These are phyloP conservation scores for Bubo blakistoni DNA, from an alignment of 2,113 vertebrate species.

Conservation along the genomic window DNA sequence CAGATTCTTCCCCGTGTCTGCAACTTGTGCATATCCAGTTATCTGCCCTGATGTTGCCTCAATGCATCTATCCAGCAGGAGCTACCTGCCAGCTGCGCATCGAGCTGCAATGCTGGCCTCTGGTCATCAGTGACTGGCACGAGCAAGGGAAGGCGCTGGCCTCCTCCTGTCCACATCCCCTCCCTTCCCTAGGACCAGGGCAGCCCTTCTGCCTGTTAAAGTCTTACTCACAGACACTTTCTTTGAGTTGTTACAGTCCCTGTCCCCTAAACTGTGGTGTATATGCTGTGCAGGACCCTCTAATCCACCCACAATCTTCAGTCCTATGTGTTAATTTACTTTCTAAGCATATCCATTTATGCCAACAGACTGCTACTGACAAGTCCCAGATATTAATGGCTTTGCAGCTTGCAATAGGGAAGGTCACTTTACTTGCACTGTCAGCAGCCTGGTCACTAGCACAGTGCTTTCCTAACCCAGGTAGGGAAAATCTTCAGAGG, in stretches of 20 bases:
- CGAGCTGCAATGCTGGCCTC: not conserved
- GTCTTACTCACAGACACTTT: not conserved
- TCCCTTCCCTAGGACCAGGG: not conserved
- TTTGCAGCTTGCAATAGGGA: not conserved
- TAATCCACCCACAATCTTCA: not conserved
- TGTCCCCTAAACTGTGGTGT: not conserved
- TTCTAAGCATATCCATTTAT: not conserved
- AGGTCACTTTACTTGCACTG: not conserved
- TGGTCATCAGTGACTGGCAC: not conserved
- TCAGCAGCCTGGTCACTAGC: not conserved
- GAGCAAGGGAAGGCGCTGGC: not conserved
- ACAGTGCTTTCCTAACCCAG: not conserved
- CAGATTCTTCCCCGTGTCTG: not conserved
- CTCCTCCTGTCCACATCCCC: not conserved
- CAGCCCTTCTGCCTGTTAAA: not conserved
- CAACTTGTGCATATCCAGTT: not conserved
- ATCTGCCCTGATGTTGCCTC: not conserved
- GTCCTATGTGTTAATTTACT: not conserved
- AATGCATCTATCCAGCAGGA: not conserved
- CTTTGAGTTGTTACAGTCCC: not conserved
- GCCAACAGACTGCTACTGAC: fast-evolving
- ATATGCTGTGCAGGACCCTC: not conserved
- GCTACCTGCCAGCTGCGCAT: not conserved
- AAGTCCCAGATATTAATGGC: not conserved
- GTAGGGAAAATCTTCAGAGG: not conserved